These are phyloP conservation scores for Nothocercus nigrocapillus DNA, from an alignment of 2,113 vertebrate genomes.

Conservation along the genomic window DNA sequence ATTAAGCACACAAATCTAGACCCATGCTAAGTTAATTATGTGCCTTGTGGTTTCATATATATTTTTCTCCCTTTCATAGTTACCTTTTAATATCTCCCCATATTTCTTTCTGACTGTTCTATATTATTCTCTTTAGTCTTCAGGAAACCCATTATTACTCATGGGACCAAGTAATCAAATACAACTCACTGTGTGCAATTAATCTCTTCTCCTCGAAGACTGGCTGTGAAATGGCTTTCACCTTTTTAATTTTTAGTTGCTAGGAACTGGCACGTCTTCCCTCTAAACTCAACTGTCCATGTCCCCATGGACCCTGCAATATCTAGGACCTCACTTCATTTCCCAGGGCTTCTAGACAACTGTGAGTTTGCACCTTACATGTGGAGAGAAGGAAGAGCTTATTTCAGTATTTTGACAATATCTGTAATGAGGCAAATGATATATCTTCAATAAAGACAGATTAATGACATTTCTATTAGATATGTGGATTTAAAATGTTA, in stretches of 20 bases:
- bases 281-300: not conserved
- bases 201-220: conserved; percentile 31
- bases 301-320: not conserved
- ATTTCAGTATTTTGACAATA: not conserved
- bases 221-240: conserved; percentile 16
- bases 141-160: conserved; percentile 65
- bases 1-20: conserved; percentile 68
- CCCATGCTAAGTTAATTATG: conserved; percentile 53
- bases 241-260: not conserved
- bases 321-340: not conserved
- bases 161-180: conserved; percentile 47
- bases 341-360: not conserved
- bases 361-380: not conserved
- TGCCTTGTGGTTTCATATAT: conserved; percentile 55
- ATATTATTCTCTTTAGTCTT: conserved; percentile 37
- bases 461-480: not conserved
- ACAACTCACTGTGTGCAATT: conserved; percentile 22
- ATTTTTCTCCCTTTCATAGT: conserved; percentile 47
- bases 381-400: not conserved
- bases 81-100: conserved; percentile 46
- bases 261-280: not conserved
- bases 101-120: conserved; percentile 70
- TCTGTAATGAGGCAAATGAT: not conserved
- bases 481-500: not conserved
- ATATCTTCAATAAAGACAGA: not conserved